phyloP scores from a whole-genome alignment of 2,113 vertebrate species.

The Rafetus swinhoei region DNA sequence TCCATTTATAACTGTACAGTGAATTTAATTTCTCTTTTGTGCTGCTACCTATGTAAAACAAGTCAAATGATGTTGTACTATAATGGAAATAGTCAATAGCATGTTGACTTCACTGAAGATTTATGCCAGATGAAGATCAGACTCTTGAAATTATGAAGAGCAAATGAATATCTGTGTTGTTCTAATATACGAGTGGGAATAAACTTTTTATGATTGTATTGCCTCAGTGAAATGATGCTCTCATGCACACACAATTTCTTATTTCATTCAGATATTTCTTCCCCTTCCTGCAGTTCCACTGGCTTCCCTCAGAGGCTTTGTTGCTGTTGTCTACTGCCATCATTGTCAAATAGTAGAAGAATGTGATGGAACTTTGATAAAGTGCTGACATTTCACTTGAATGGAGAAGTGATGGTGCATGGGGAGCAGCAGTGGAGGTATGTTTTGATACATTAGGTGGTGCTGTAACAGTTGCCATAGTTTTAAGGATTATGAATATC shows the following conservation, averaged over 20 bases:
- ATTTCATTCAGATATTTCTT: neutral
- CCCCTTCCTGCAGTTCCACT: neutral
- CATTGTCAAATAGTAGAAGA: neutral
- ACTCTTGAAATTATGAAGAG: neutral
- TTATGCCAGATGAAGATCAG: neutral
- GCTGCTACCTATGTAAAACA: neutral
- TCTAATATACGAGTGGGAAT: neutral
- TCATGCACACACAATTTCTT: neutral
- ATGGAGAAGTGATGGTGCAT: neutral
- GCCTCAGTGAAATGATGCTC: neutral
- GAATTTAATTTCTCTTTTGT: neutral
- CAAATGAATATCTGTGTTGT: neutral
- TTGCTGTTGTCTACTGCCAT: neutral
- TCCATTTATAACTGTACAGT: neutral
- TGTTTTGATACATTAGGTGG: neutral
- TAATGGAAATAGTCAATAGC: constrained; percentile 16
- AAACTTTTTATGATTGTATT: neutral
- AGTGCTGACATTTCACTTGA: neutral
- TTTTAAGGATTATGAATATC: neutral
- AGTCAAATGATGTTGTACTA: neutral
- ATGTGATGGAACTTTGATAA: neutral
- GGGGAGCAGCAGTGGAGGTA: neutral
- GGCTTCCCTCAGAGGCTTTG: neutral
- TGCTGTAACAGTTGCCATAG: neutral
- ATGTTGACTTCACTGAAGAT: neutral